These are phyloP conservation scores for Drosophila nigrodunni DNA, from an alignment of 1,140 invertebrate species.

Conservation along the genomic window DNA sequence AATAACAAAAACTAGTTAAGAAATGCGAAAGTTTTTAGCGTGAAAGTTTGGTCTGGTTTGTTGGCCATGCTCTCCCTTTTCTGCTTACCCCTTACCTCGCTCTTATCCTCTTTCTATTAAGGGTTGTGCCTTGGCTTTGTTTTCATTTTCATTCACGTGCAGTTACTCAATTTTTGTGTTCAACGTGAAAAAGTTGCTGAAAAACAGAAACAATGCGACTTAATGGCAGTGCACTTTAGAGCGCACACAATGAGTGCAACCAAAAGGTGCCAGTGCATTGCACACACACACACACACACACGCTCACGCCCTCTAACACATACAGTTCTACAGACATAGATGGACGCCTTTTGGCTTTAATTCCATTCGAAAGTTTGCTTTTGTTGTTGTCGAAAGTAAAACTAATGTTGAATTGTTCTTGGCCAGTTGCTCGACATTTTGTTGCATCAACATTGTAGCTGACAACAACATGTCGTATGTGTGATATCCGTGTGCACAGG, in stretches of 20 bases:
- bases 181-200: conserved; percentile 51
- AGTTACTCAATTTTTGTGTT: conserved; percentile 79
- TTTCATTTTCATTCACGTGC: conserved; percentile 79
- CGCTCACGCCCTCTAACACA: neutral
- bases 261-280: conserved; percentile 35
- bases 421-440: conserved; percentile 45
- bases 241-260: conserved; percentile 39
- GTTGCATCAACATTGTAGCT: conserved; percentile 62
- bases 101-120: neutral
- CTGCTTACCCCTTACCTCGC: no score
- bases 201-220: conserved; percentile 64
- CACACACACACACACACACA: conserved; percentile 8
- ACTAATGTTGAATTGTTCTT: conserved; percentile 61
- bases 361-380: conserved; percentile 55
- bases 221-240: conserved; percentile 53
- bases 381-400: conserved; percentile 49
- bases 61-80: conserved; percentile 15
- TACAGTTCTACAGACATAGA: neutral
- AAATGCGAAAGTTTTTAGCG: conserved; percentile 81
- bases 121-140: conserved; percentile 53
- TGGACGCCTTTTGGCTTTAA: conserved; percentile 61
- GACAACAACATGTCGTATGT: conserved; percentile 30
- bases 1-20: conserved; percentile 83
- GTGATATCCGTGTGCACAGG: conserved; percentile 29
- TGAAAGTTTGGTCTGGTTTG: conserved; percentile 64